Percentiles rank a stretch among this genome's conserved stretches.
Conservation (phyloP, 2,113 vertebrate genomes). For the Lutjanus erythropterus region DNA sequence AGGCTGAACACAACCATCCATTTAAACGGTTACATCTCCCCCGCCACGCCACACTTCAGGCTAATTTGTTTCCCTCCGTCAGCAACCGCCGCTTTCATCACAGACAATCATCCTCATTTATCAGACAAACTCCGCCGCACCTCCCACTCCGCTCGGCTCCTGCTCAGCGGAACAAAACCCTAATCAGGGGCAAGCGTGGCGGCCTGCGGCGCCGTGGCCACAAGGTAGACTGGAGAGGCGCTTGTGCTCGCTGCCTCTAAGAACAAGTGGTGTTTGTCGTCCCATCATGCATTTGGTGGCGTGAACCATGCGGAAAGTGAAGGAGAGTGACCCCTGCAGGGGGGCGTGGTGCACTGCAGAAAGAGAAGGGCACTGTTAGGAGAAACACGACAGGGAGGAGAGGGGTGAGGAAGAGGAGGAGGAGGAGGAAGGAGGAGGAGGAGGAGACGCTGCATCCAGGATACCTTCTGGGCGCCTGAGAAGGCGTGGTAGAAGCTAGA, state of each 20-base stretch:
- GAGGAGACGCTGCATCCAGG: conserved; percentile 86
- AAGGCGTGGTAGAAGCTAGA: conserved; percentile 99
- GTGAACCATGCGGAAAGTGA: conserved; percentile 83
- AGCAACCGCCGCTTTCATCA: conserved; percentile 40
- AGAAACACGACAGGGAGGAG: conserved; percentile 75
- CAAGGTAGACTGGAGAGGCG: conserved; percentile 62
- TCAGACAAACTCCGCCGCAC: conserved; percentile 35
- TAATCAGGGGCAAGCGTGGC: not conserved
- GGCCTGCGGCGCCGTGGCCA: not conserved
- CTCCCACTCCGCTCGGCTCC: conserved; percentile 33
- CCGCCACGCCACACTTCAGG: conserved; percentile 16
- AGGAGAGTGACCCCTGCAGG: conserved; percentile 74
- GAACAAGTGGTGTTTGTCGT: conserved; percentile 67
- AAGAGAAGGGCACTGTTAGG: conserved; percentile 86
- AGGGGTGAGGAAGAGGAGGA: conserved; percentile 74
- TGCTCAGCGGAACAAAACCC: not conserved
- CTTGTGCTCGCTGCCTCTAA: conserved; percentile 69
- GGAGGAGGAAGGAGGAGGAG: conserved; percentile 70
- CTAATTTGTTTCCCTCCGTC: conserved; percentile 51
- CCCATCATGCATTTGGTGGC: conserved; percentile 88
- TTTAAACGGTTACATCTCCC: conserved; percentile 33
- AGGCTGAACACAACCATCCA: conserved; percentile 20
- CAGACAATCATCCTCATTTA: conserved; percentile 47
- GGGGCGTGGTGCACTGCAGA: conserved; percentile 80
- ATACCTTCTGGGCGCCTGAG: conserved; percentile 99